phyloP scores from a whole-genome alignment of 2,888 invertebrate genomes.

The Seira sanloemensis region DNA sequence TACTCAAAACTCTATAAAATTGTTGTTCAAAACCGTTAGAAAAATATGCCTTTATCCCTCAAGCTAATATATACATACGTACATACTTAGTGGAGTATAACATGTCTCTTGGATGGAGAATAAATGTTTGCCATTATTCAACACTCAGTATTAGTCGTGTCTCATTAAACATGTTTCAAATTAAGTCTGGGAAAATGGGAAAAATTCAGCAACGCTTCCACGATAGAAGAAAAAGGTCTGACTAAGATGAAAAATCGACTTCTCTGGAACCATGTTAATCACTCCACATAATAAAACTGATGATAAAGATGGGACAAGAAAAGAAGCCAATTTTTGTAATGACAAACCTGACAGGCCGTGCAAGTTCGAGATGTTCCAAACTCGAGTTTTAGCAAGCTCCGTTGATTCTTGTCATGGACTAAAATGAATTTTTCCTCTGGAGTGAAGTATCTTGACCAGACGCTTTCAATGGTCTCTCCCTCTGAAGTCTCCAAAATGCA shows the following conservation, averaged over 20 bases:
- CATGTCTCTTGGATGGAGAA: neutral
- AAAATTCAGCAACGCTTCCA: no score
- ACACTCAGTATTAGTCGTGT: constrained; percentile 33
- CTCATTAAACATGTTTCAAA: constrained; percentile 48
- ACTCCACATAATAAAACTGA: neutral
- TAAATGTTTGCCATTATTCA: neutral
- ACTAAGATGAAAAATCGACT: neutral
- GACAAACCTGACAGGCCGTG: constrained; percentile 65
- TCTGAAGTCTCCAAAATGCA: constrained; percentile 61
- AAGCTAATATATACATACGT: no score
- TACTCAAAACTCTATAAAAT: no score
- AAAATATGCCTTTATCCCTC: no score
- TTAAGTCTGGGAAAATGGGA: no score
- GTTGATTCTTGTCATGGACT: constrained; percentile 67
- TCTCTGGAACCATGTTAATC: neutral
- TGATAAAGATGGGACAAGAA: neutral
- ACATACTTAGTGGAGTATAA: no score
- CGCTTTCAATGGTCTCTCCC: constrained; percentile 59
- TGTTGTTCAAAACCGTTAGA: no score
- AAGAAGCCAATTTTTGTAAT: neutral
- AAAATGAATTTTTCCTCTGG: constrained; percentile 66
- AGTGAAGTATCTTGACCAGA: constrained; percentile 67
- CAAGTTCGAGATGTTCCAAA: constrained; percentile 66
- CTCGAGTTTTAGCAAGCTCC: constrained; percentile 65
- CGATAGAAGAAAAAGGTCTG: neutral